Base-by-base conservation (phyloP, 2,797 vertebrate species). In the Monodelphis domestica region DNA sequence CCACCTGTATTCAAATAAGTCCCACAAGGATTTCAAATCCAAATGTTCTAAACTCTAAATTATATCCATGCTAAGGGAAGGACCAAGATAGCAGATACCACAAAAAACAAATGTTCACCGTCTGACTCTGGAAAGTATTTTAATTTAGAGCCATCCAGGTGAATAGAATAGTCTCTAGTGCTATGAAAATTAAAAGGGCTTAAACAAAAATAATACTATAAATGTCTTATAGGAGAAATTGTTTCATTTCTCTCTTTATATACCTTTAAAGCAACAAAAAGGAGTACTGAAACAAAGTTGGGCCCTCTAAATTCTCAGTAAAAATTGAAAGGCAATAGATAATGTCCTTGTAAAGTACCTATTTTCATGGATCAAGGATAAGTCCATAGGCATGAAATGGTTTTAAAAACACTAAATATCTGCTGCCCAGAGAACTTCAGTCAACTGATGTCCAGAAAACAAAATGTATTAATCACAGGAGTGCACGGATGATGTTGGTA, bases 151-250 rank as follows among this genome's bases (percentile, higher is more conserved):
- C n/a, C 52, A 78, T 91, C 26, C 45, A 5, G 89, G 54, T n/a
- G n/a, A n/a, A n/a, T n/a, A n/a, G n/a, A n/a, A 70, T 70, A 93
- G 26, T 45, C 28, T 45, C 30, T 0, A n/a, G 54, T 88, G 88
- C 52, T n/a, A 11, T 45, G 54, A 95, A 91, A 91, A 91, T 84
- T 89, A 91, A 91, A 90, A 91, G 45, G 33, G 70, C 87, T 63
- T 95, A 59, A 33, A 56, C 45, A n/a, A 54, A 93, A 92, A 50
- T 30, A 90, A 89, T 2, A 50, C 63, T n/a, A 38, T 28, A 56
- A 55, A 53, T 59, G 88, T n/a, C 15, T 38, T 59, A 50, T 84
- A 12, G 53, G 33, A 55, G 84, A 89, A 24, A 84, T 56, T 5
- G 28, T 55, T 78, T 78, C 70, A 45, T 78, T 45, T 45, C 70